Evolutionary conservation across 2,113 vertebrate species (phyloP).

Genomic region (Gymnocephalus cernua): DNA sequence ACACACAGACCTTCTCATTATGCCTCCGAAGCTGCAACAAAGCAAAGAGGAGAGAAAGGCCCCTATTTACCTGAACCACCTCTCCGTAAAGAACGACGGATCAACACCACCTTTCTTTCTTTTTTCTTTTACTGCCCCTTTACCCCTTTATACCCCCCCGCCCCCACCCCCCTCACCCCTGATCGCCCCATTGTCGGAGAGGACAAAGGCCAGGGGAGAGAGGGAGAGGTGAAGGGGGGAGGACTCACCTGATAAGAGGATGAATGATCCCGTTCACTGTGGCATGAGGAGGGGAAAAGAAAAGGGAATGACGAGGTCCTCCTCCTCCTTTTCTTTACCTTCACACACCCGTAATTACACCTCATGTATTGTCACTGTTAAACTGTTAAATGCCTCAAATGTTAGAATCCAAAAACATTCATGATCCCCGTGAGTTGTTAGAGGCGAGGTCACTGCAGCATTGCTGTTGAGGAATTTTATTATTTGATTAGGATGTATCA

Average conservation of each 20-base stretch:
- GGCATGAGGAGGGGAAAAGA: constrained; percentile 43
- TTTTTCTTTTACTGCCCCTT: constrained; percentile 66
- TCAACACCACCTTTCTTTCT: constrained; percentile 74
- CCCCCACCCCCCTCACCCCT: constrained; percentile 38
- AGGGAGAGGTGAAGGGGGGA: constrained; percentile 45
- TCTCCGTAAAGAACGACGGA: constrained; percentile 74
- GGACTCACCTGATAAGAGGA: constrained; percentile 79
- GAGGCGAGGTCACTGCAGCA: not conserved
- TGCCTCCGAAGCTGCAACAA: constrained; percentile 64
- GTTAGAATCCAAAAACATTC: not conserved
- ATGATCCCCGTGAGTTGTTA: not conserved
- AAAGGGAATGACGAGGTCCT: constrained; percentile 24
- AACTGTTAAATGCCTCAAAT: not conserved
- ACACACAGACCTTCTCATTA: constrained; percentile 71
- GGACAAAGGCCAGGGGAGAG: constrained; percentile 75
- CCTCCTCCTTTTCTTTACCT: constrained; percentile 5
- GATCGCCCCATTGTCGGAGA: constrained; percentile 72
- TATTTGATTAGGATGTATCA: too few species aligned
- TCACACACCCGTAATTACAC: not conserved
- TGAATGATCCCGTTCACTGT: constrained; percentile 75
- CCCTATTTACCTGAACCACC: constrained; percentile 78
- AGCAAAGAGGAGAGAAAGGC: constrained; percentile 59
- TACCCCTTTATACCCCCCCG: constrained; percentile 36
- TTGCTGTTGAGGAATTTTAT: not conserved
- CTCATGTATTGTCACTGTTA: constrained; percentile 2